Evolutionary conservation across 2,888 invertebrate genomes (phyloP).

Genomic region (Malthinus flaveolus): DNA sequence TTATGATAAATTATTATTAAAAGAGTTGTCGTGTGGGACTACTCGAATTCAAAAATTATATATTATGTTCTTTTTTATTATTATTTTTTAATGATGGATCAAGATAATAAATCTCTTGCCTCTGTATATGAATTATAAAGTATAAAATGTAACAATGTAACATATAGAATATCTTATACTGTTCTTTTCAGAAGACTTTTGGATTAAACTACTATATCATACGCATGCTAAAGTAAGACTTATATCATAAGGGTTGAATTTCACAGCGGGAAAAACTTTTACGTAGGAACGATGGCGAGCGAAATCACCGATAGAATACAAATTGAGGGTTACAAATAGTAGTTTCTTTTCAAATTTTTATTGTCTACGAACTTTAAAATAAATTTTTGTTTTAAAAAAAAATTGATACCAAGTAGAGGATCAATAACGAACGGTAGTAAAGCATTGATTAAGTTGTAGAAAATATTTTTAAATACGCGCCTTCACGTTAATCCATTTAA

Average conservation of each 20-base stretch:
- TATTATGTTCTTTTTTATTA: constrained; percentile 2
- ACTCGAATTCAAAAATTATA: too few relatives aligned
- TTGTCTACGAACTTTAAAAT: too few relatives aligned
- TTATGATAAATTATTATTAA: too few relatives aligned
- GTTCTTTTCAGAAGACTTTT: constrained; percentile 28
- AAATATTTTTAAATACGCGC: too few relatives aligned
- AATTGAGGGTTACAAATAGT: constrained; percentile 39
- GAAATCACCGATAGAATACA: constrained; percentile 53
- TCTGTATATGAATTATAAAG: constrained; percentile 17
- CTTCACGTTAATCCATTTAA: too few relatives aligned
- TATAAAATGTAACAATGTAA: constrained; percentile 20
- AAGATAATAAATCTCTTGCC: constrained; percentile 17
- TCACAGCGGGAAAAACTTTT: constrained; percentile 52
- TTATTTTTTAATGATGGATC: constrained; percentile 28
- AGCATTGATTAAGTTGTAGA: too few relatives aligned
- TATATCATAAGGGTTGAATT: constrained; percentile 51
- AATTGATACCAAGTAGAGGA: too few relatives aligned
- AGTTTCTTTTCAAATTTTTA: constrained; percentile 6
- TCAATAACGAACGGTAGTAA: too few relatives aligned
- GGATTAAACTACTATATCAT: constrained; percentile 35
- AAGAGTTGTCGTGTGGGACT: too few relatives aligned
- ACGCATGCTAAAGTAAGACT: constrained; percentile 46
- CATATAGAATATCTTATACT: constrained; percentile 26
- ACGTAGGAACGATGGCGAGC: constrained; percentile 53
- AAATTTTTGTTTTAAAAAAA: too few relatives aligned